These are phyloP conservation scores for Stenolophus ochropezus DNA, from an alignment of 2,888 invertebrate species.

Conservation along the genomic window DNA sequence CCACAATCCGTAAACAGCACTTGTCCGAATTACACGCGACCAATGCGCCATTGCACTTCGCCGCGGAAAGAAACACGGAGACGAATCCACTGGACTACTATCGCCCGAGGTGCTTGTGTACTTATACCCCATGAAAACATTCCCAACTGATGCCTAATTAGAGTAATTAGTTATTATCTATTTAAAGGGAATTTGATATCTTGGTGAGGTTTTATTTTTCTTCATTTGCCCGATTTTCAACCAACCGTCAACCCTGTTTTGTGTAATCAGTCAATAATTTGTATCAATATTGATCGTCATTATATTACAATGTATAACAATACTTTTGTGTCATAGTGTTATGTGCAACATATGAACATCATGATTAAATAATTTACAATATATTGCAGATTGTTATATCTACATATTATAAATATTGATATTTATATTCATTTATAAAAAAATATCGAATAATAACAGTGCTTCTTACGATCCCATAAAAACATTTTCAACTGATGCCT, in stretches of 20 bases:
- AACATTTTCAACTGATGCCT: too few relatives aligned
- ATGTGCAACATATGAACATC: too few relatives aligned
- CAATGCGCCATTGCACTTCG: not conserved
- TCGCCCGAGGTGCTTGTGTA: slow-evolving; percentile 22
- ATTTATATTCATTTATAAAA: too few relatives aligned
- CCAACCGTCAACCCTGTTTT: not conserved
- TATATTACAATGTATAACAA: not conserved
- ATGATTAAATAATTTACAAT: too few relatives aligned
- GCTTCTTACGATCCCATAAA: too few relatives aligned
- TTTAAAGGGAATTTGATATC: slow-evolving; percentile 31
- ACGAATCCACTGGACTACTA: slow-evolving; percentile 12
- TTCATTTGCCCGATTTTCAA: not conserved
- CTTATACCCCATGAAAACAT: slow-evolving; percentile 42
- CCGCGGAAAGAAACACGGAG: not conserved
- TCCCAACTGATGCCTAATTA: slow-evolving; percentile 49
- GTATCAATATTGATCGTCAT: not conserved
- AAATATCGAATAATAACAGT: too few relatives aligned
- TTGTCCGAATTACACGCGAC: slow-evolving; percentile 54
- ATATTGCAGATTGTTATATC: too few relatives aligned
- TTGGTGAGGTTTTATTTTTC: slow-evolving; percentile 19
- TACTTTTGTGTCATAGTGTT: not conserved
- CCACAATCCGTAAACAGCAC: slow-evolving; percentile 47
- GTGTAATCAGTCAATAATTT: not conserved
- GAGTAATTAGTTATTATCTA: slow-evolving; percentile 50
- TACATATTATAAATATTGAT: too few relatives aligned